Conservation (phyloP, 92 coral and sea anemone genomes). For the Bergia sp. region DNA sequence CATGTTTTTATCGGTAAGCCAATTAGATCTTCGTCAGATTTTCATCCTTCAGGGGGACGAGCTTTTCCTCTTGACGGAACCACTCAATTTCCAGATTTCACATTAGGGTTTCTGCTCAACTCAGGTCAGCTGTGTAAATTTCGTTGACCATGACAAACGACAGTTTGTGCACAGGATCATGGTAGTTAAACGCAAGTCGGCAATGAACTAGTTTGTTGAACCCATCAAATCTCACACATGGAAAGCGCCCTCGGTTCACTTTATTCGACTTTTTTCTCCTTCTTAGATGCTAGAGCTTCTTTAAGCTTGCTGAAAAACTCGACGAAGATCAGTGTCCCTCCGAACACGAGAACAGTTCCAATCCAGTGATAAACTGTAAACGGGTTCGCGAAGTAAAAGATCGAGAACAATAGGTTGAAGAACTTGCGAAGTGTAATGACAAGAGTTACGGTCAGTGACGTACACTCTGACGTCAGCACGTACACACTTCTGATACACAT, state of each 20-base stretch:
- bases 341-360: conserved; percentile 82
- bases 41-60: too few relatives aligned
- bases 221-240: too few relatives aligned
- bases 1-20: too few relatives aligned
- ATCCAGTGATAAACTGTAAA: conserved; percentile 92
- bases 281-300: conserved; percentile 42
- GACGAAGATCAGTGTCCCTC: conserved; percentile 89
- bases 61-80: too few relatives aligned
- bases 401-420: conserved; percentile 82
- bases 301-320: conserved; percentile 79
- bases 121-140: too few relatives aligned
- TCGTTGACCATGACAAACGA: too few relatives aligned
- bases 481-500: conserved; percentile 91
- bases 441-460: conserved; percentile 95
- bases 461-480: conserved; percentile 89
- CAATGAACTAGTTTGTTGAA: too few relatives aligned
- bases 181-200: too few relatives aligned
- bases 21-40: too few relatives aligned
- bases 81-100: too few relatives aligned
- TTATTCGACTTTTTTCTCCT: conserved; percentile 37
- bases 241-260: neutral
- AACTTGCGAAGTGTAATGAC: conserved; percentile 96
- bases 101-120: too few relatives aligned
- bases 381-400: conserved; percentile 85
- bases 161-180: too few relatives aligned